Evolutionary conservation across 2,113 vertebrate genomes (phyloP).

Genomic region (Emydocephalus ijimae): DNA sequence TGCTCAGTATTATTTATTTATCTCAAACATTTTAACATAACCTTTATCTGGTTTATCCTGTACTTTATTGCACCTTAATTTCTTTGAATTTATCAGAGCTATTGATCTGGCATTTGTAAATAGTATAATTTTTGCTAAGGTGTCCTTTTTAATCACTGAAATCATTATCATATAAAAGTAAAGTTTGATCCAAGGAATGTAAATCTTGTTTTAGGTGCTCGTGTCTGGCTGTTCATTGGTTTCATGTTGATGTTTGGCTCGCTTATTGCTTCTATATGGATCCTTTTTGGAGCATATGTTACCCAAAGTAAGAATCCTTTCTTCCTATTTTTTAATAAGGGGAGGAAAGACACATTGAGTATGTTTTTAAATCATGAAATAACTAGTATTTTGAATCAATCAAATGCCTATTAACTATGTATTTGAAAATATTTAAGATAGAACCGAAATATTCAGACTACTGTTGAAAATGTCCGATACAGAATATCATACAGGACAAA

Average conservation of each 20-base stretch:
- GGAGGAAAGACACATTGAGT: neutral
- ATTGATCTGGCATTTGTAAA: neutral
- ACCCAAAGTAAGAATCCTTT: constrained; percentile 76
- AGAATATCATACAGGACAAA: neutral
- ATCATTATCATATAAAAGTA: neutral
- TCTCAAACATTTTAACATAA: no score
- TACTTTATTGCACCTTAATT: neutral
- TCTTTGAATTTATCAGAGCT: neutral
- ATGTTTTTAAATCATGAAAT: neutral
- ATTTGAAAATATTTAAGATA: neutral
- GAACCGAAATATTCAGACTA: neutral
- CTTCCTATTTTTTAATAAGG: neutral
- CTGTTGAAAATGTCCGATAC: neutral
- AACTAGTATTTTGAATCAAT: neutral
- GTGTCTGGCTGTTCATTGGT: constrained; percentile 88
- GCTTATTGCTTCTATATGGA: constrained; percentile 90
- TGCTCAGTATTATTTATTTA: neutral
- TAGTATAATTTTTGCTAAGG: neutral
- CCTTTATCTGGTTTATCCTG: neutral
- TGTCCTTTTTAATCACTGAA: neutral
- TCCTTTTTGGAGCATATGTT: constrained; percentile 86
- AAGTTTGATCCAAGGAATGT: neutral
- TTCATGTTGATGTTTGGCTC: constrained; percentile 95
- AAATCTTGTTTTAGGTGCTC: constrained; percentile 72
- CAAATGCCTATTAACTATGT: neutral